These are phyloP conservation scores for Apostichopus parvimensis DNA, from an alignment of 35 echinoderm and acorn worm species.

Conservation along the genomic window DNA sequence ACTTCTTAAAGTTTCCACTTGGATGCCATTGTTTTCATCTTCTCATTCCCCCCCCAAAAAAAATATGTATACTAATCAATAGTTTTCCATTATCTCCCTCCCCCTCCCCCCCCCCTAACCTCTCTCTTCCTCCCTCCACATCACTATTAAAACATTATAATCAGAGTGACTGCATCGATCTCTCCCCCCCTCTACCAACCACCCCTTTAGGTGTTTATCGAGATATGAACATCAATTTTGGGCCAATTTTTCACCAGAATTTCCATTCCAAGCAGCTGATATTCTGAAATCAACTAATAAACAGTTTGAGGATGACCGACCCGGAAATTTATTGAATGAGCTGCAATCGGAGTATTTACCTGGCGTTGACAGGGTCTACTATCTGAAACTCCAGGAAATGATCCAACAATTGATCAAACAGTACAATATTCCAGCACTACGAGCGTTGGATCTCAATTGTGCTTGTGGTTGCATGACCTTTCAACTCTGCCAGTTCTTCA, in stretches of 20 bases:
- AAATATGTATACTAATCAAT: too few species aligned
- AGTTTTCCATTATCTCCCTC: too few species aligned
- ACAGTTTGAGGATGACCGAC: conserved; percentile 56
- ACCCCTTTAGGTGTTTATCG: too few species aligned
- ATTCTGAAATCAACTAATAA: conserved; percentile 51
- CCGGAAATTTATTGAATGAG: background rate
- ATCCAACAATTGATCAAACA: conserved; percentile 12
- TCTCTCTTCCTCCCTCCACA: too few species aligned
- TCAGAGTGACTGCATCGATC: too few species aligned
- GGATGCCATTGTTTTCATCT: too few species aligned
- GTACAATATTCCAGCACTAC: background rate
- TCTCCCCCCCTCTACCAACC: too few species aligned
- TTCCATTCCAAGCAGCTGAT: conserved; percentile 9
- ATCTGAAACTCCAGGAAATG: conserved; percentile 19
- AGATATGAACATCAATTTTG: too few species aligned
- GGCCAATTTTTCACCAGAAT: background rate
- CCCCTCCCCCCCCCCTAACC: too few species aligned
- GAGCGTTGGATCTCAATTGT: conserved; percentile 61
- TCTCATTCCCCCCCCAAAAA: too few species aligned
- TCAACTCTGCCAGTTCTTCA: conserved; percentile 62
- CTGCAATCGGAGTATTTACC: conserved; percentile 52
- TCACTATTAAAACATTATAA: too few species aligned
- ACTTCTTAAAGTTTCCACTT: too few species aligned
- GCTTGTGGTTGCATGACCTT: conserved; percentile 80
- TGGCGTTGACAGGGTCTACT: conserved; percentile 16